Percentiles rank a stretch among this genome's conserved stretches.
phyloP scores from a whole-genome alignment of 2,797 vertebrate genomes.

The Phalanger gymnotis region DNA sequence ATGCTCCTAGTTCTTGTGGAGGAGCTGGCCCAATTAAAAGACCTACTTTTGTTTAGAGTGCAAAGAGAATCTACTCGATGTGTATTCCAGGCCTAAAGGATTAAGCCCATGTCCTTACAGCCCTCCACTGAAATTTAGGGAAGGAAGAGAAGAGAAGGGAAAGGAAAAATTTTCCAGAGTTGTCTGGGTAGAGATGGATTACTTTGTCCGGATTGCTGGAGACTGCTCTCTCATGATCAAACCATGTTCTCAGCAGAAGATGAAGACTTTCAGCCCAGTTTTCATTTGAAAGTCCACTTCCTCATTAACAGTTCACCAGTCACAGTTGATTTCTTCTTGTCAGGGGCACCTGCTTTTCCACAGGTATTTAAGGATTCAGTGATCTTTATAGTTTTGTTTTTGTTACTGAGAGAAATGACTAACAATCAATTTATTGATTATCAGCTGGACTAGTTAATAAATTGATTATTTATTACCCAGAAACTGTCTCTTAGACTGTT shows the following conservation, averaged over 20 bases:
- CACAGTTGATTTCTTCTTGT: background rate
- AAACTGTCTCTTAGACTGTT: background rate
- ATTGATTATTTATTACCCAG: background rate
- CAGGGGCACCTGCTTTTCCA: background rate
- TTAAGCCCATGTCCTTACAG: background rate
- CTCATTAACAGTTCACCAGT: background rate
- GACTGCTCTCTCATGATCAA: background rate
- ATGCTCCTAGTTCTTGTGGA: too few species aligned
- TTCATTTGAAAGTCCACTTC: background rate
- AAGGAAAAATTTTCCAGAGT: background rate
- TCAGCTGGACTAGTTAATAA: background rate
- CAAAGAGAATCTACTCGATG: background rate
- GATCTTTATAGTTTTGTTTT: background rate
- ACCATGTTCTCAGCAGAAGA: background rate
- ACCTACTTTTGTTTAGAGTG: background rate
- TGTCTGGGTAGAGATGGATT: background rate
- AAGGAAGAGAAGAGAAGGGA: too few species aligned
- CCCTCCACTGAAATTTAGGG: background rate
- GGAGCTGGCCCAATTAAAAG: too few species aligned
- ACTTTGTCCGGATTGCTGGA: background rate
- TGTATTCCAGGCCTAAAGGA: background rate
- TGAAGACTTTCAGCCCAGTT: too few species aligned
- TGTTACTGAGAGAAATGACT: background rate
- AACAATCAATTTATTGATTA: background rate
- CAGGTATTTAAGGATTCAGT: background rate